A percentile compares a stretch with the other conserved stretches of the same genome.
Evolutionary conservation across 92 coral and sea anemone genomes (phyloP).

Genomic region (Phenganax marumi): DNA sequence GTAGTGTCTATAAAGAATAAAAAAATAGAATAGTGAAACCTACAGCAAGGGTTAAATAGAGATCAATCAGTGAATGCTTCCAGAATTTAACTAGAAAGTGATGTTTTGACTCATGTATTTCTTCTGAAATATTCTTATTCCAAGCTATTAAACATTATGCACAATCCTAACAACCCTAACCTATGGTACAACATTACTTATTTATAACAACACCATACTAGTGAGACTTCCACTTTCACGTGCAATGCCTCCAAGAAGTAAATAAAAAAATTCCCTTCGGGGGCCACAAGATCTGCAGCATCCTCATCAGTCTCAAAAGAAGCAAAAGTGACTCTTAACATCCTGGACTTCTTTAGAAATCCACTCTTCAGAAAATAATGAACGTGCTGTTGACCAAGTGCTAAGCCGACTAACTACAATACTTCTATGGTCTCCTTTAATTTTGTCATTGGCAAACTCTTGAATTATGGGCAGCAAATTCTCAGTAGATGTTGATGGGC

Average conservation of each 20-base stretch:
- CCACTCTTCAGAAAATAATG: slow-evolving; percentile 49
- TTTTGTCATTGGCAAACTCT: slow-evolving; percentile 42
- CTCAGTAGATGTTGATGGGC: slow-evolving; percentile 37
- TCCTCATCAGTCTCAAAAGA: slow-evolving; percentile 57
- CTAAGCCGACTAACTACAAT: slow-evolving; percentile 51
- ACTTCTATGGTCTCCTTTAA: slow-evolving; percentile 40
- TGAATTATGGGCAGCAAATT: slow-evolving; percentile 21
- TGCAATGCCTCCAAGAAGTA: slow-evolving; percentile 52
- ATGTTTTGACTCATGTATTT: too few relatives aligned
- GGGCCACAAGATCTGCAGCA: slow-evolving; percentile 58
- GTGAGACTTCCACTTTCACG: slow-evolving; percentile 52
- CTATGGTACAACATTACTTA: slow-evolving; percentile 34
- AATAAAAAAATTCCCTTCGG: slow-evolving; percentile 51
- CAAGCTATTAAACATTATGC: too few relatives aligned
- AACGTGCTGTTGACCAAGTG: slow-evolving; percentile 50
- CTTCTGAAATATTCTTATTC: too few relatives aligned
- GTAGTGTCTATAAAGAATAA: too few relatives aligned
- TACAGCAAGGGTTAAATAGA: too few relatives aligned
- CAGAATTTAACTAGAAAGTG: too few relatives aligned
- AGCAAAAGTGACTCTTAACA: slow-evolving; percentile 54
- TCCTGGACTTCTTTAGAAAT: slow-evolving; percentile 34
- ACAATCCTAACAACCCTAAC: too few relatives aligned
- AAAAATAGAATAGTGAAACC: too few relatives aligned
- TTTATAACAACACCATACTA: slow-evolving; percentile 10
- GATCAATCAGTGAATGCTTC: too few relatives aligned